phyloP scores from a whole-genome alignment of 2,797 vertebrate species.

The Crotalus adamanteus region DNA sequence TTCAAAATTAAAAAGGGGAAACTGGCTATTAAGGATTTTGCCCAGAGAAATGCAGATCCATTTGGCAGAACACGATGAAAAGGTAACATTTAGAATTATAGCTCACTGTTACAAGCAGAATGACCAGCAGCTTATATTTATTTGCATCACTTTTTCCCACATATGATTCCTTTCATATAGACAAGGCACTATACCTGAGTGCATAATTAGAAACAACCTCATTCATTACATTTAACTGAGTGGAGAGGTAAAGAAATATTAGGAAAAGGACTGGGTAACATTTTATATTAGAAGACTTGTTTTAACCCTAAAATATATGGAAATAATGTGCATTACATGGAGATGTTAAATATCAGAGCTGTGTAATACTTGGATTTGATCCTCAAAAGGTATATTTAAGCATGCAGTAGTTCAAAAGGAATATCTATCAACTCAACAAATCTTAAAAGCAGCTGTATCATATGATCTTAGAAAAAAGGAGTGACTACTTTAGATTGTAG shows the following conservation, averaged over 20 bases:
- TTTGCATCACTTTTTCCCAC: slow-evolving; percentile 25
- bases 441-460: neutral
- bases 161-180: neutral
- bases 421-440: neutral
- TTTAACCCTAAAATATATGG: neutral
- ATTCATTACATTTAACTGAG: neutral
- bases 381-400: neutral
- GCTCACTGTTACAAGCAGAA: neutral
- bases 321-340: neutral
- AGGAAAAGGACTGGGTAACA: accelerated
- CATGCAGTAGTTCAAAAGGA: neutral
- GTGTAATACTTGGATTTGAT: neutral
- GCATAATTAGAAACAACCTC: slow-evolving; percentile 6
- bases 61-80: slow-evolving; percentile 33
- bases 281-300: neutral
- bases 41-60: slow-evolving; percentile 28
- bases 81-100: slow-evolving; percentile 44
- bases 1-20: slow-evolving; percentile 63
- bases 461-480: neutral
- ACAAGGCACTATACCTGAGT: neutral
- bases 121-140: neutral
- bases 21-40: slow-evolving; percentile 65
- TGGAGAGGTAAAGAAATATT: accelerated
- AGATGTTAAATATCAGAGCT: neutral
- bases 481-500: neutral